phyloP scores from a whole-genome alignment of 2,797 vertebrate species.

The Petrocephalus schoutedeni region DNA sequence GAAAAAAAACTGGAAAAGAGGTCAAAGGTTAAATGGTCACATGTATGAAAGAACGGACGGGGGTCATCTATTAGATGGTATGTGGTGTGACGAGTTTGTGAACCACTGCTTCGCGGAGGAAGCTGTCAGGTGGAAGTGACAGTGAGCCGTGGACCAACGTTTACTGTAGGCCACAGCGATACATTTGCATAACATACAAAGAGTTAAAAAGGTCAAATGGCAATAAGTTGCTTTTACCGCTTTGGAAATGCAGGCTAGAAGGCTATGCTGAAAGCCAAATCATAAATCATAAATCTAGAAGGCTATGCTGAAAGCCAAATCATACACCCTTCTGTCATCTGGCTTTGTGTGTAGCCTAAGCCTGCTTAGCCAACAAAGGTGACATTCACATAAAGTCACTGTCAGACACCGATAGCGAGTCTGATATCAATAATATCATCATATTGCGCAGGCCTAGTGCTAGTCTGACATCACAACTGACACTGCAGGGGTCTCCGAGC shows the following conservation, averaged over 20 bases:
- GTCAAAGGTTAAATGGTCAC: conserved; percentile 20
- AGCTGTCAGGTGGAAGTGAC: neutral
- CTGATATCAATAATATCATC: neutral
- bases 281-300: too few species aligned
- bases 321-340: too few species aligned
- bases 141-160: neutral
- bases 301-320: too few species aligned
- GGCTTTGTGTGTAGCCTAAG: too few species aligned
- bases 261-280: too few species aligned
- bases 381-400: too few species aligned
- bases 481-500: neutral
- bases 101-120: neutral
- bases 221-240: too few species aligned
- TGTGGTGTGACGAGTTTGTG: neutral
- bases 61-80: neutral
- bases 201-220: too few species aligned
- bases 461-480: neutral
- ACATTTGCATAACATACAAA: too few species aligned
- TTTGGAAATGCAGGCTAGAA: too few species aligned
- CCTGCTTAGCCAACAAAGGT: too few species aligned
- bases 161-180: too few species aligned
- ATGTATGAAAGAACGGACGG: neutral
- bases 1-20: neutral
- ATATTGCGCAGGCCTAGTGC: neutral
- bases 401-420: neutral